Evolutionary conservation across 2,888 invertebrate species (phyloP).

Genomic region (Cosmorhoe ocellata): DNA sequence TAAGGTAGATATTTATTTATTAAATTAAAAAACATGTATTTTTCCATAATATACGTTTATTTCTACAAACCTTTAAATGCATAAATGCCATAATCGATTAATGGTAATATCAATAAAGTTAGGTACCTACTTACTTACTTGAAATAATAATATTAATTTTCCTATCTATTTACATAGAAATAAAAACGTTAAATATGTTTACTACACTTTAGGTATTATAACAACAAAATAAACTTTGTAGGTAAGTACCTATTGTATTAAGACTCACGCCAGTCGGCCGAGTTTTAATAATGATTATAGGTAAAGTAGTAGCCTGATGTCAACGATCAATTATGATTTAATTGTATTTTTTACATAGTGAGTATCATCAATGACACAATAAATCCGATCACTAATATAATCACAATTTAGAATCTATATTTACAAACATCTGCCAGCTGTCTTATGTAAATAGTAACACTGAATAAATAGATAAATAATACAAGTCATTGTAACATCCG

Average conservation of each 20-base stretch:
- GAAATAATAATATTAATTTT: constrained; percentile 46
- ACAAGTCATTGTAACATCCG: constrained; percentile 18
- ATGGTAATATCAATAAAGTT: constrained; percentile 48
- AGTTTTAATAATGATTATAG: constrained; percentile 34
- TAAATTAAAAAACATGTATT: constrained; percentile 28
- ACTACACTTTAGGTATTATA: constrained; percentile 28
- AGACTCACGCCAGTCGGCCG: constrained; percentile 54
- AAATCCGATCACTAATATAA: constrained; percentile 26
- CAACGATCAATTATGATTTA: constrained; percentile 19
- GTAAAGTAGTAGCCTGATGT: constrained; percentile 37
- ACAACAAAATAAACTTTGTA: constrained; percentile 48
- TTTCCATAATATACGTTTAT: constrained; percentile 57
- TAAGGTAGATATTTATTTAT: too few relatives aligned
- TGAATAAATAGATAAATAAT: constrained; percentile 30
- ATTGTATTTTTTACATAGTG: constrained; percentile 42
- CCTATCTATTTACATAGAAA: constrained; percentile 49
- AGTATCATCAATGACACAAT: constrained; percentile 41
- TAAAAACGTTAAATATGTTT: constrained; percentile 42
- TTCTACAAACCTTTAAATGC: constrained; percentile 52
- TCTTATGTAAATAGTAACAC: constrained; percentile 18
- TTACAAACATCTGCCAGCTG: constrained; percentile 16
- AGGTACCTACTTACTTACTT: too few relatives aligned
- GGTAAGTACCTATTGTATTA: constrained; percentile 51
- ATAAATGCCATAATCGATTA: constrained; percentile 55
- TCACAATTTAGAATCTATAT: constrained; percentile 20